Conservation (phyloP, 2,797 vertebrate genomes). For the Takifugu rubripes region DNA sequence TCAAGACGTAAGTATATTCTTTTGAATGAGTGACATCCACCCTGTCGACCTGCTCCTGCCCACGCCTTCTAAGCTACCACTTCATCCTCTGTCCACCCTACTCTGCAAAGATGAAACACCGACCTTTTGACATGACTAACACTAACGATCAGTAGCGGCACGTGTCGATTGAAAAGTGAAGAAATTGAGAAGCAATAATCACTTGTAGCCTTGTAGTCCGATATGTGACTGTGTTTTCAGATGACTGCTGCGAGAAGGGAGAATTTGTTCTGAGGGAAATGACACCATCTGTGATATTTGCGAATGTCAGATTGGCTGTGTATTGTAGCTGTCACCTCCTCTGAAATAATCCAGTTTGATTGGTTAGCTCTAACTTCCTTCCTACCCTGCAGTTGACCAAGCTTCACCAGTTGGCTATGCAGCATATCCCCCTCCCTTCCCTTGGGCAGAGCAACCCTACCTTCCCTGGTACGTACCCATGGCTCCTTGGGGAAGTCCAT, state of each 20-base stretch:
- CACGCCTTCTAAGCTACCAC: slow-evolving; percentile 56
- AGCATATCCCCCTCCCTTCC: slow-evolving; percentile 97
- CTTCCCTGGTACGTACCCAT: slow-evolving; percentile 98
- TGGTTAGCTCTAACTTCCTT: slow-evolving; percentile 99
- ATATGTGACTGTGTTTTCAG: slow-evolving; percentile 61
- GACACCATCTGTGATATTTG: slow-evolving; percentile 68
- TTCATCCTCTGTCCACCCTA: slow-evolving; percentile 54
- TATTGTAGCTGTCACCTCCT: slow-evolving; percentile 87
- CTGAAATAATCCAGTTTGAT: slow-evolving; percentile 95
- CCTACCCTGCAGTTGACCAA: slow-evolving; percentile 99
- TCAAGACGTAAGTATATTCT: slow-evolving; percentile 89
- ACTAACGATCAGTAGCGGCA: slow-evolving; percentile 62
- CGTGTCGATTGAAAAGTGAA: slow-evolving; percentile 65
- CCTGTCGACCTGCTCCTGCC: slow-evolving; percentile 69
- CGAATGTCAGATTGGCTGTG: slow-evolving; percentile 74
- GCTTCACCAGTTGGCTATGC: slow-evolving; percentile 99
- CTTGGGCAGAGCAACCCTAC: slow-evolving; percentile 98
- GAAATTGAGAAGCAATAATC: slow-evolving; percentile 32
- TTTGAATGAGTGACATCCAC: slow-evolving; percentile 43
- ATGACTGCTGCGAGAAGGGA: slow-evolving; percentile 42
- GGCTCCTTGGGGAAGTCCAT: slow-evolving; percentile 89
- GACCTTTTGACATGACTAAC: slow-evolving; percentile 62
- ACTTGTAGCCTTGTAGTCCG: slow-evolving; percentile 46
- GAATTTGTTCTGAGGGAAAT: slow-evolving; percentile 55
- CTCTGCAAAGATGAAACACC: slow-evolving; percentile 53